Conservation (phyloP, 2,113 vertebrate genomes). For the Dendrocopos noguchii region DNA sequence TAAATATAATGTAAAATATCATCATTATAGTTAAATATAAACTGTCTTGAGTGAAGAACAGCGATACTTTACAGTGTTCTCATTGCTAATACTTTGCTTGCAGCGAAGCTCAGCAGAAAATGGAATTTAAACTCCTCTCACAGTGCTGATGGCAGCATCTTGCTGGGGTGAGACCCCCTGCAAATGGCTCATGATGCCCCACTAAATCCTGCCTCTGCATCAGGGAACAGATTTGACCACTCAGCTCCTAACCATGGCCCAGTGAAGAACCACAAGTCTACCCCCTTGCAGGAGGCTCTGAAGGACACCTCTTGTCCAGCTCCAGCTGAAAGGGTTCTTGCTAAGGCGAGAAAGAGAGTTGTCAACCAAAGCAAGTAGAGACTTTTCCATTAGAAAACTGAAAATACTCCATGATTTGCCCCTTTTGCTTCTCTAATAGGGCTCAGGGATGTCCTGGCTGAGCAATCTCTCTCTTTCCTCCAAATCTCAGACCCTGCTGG, state of each 20-base stretch:
- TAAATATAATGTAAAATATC: neutral
- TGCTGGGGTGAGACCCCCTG: accelerated
- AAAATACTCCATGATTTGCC: neutral
- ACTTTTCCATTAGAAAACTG: neutral
- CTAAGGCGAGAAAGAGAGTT: neutral
- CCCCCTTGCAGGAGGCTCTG: neutral
- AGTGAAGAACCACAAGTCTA: neutral
- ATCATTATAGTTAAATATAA: neutral
- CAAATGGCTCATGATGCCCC: accelerated
- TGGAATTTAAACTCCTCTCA: neutral
- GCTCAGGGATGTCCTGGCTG: neutral
- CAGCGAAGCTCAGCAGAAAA: neutral
- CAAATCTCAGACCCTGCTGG: neutral
- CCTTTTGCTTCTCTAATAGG: neutral
- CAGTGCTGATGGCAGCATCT: neutral
- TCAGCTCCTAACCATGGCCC: neutral
- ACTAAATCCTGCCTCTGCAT: neutral
- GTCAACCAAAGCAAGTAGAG: neutral
- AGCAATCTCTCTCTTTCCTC: neutral
- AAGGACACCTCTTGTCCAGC: neutral
- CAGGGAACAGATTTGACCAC: neutral
- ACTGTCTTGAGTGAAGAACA: neutral
- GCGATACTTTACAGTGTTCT: neutral
- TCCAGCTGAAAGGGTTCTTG: neutral
- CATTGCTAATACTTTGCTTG: neutral